Base-by-base conservation (phyloP, 1,140 invertebrate species). In the Monochamus saltuarius region DNA sequence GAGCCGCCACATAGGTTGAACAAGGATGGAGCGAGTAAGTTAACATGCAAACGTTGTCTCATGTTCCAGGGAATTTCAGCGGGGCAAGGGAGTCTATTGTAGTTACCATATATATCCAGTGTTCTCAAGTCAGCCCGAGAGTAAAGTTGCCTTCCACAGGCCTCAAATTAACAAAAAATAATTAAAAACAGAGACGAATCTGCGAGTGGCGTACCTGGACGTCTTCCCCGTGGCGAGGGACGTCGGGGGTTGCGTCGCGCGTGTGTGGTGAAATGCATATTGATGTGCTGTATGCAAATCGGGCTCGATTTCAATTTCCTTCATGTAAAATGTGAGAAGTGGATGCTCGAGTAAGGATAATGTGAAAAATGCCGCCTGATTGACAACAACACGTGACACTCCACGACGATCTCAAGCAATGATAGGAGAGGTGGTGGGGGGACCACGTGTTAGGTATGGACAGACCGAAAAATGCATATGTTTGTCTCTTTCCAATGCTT, bases 21-120 rank as follows among this genome's bases (percentile, higher is more conserved):
- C 69, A 73, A 75, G 78, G 80, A 80, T 74, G 68, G 77, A 73
- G 75, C 75, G 77, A 80, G 72, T 75, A 78, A 79, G 72, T 75
- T 75, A 75, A 72, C 74, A 75, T 75, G 74, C 73, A 75, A 75
- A 74, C 74, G 70, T 67, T 75, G 74, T 79, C 79, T 80, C 80
- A 74, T 77, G 75, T 73, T 76, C 76, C 77, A 80, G 81, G 80
- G 81, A 81, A 82, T 78, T 78, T 79, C 79, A 56, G 77, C 77
- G 79, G 79, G 79, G 65, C 49, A 68, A 66, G 64, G 72, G 65
- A 66, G 61, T 63, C 66, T 73, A 45, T 75, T 72, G 72, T 75
- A 73, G 73, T 75, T 74, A 73, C 73, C 74, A 74, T 75, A 75
- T 73, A 73, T 74, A 75, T 75, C 74, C 74, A 75, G 74, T 75